Percentiles rank a stretch among this genome's conserved stretches.
These are phyloP conservation scores for Poeciliopsis presidionis DNA, from an alignment of 2,797 vertebrate genomes.

Conservation along the genomic window DNA sequence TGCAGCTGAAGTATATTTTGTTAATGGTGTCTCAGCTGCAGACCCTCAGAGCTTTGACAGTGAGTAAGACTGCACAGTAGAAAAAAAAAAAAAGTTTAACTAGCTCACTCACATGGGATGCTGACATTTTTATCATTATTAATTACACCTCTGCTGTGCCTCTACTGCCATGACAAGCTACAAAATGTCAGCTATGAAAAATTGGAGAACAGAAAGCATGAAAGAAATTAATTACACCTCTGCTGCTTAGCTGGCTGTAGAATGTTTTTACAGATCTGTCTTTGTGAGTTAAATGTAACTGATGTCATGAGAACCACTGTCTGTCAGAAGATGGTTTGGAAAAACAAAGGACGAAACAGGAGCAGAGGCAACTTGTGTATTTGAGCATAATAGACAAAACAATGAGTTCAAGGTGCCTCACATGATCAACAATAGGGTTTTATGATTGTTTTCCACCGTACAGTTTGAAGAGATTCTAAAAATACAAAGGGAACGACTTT, in stretches of 20 bases:
- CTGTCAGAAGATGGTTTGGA: not conserved
- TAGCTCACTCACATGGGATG: constrained; percentile 3
- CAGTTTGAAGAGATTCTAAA: not conserved
- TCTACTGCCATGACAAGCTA: constrained; percentile 7
- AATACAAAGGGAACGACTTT: not conserved
- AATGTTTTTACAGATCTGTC: not conserved
- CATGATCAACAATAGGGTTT: not conserved
- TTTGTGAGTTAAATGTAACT: not conserved
- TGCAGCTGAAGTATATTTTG: not conserved
- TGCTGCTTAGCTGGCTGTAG: not conserved
- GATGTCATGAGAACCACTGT: not conserved
- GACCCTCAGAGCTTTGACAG: not conserved
- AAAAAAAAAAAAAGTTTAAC: constrained; percentile 1
- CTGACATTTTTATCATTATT: constrained; percentile 1
- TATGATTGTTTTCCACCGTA: too few species aligned
- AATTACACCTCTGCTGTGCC: constrained; percentile 3
- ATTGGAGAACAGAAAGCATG: not conserved
- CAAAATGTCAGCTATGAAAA: constrained; percentile 8
- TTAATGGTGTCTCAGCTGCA: not conserved
- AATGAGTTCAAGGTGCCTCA: not conserved
- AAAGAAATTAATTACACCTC: not conserved
- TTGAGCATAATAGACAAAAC: not conserved
- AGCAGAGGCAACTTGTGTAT: not conserved
- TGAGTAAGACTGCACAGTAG: not conserved
- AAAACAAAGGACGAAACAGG: not conserved